A percentile compares a stretch with the other conserved stretches of the same genome.
Conservation (phyloP, 2,113 vertebrate genomes). For the Nothobranchius furzeri region DNA sequence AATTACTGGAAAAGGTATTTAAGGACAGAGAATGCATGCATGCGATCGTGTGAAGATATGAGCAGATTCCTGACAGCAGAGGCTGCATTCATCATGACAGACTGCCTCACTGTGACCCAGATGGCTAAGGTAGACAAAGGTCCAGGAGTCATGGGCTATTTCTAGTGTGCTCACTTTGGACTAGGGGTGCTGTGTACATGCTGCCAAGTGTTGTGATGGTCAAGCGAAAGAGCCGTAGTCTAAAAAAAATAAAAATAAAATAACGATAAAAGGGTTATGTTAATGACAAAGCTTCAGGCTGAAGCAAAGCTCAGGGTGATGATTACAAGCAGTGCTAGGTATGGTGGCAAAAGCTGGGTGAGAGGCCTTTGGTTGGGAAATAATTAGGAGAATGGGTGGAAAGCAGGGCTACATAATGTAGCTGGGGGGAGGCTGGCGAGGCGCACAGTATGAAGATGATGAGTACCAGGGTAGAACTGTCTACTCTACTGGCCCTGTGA, state of each 20-base stretch:
- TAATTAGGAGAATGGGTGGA: conserved; percentile 73
- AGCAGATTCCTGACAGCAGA: conserved; percentile 25
- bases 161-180: conserved; percentile 36
- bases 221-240: conserved; percentile 44
- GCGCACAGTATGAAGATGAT: conserved; percentile 67
- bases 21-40: conserved; percentile 1
- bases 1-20: no score
- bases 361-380: conserved; percentile 68
- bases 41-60: conserved; percentile 14
- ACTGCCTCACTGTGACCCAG: conserved; percentile 53
- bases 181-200: conserved; percentile 28
- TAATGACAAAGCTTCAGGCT: conserved; percentile 68
- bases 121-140: conserved; percentile 59
- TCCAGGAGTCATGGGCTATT: conserved; percentile 44
- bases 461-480: conserved; percentile 78
- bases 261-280: conserved; percentile 53
- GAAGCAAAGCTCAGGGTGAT: conserved; percentile 58
- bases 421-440: conserved; percentile 61
- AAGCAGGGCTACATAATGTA: conserved; percentile 67
- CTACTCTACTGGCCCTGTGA: conserved; percentile 86
- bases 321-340: conserved; percentile 64
- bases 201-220: conserved; percentile 61
- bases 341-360: conserved; percentile 67
- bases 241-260: conserved; percentile 39
- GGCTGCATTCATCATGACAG: conserved; percentile 40